Evolutionary conservation across 2,797 vertebrate genomes (phyloP), one percentile per base, ranked within the genome.

Genomic region (Protosalanx chinensis): DNA sequence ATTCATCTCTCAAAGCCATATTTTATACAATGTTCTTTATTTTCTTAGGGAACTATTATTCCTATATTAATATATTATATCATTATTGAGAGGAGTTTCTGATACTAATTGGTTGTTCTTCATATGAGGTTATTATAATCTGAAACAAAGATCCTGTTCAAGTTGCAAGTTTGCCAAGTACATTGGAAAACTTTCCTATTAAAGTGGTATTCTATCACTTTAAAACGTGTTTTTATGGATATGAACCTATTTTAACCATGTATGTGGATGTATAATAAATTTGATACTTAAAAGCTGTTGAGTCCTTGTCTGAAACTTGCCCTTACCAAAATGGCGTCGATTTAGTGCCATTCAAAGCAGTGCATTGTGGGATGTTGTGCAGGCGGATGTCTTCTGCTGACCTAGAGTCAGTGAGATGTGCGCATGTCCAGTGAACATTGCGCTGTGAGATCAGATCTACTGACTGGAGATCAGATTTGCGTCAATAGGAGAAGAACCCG

Each of bases 301-400:
- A 8, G 49, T 23, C 4, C 20, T 23, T 5, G 18, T 70, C 23
- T 33, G 32, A 18, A 18, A 4, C 4, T 20, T 30, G 27, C 57
- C 81, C 77, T 76, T 62, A 75, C 63, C 69, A 79, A 71, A 3
- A 81, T 83, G 82, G 82, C 69, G 79, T 16, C 15, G 67, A 27
- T 20, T 41, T 64, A 15, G 57, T n/a, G 41, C 30, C 2, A 8
- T 70, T 63, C 23, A 29, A 13, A 10, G 76, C 23, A 10, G 58
- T 82, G 80, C 72, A 82, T 79, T 77, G 6, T 82, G 82, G 84
- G 80, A 78, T 60, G 67, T 5, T 35, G n/a, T n/a, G 16, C 1
- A 2, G 27, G 3, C 32, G 4, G 51, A 16, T 53, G 51, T 16
- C 18, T 8, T 56, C 6, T 56, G 4, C 69, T 72, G 79, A 71